Conservation (phyloP, 2,113 vertebrate genomes). For the Perca fluviatilis region DNA sequence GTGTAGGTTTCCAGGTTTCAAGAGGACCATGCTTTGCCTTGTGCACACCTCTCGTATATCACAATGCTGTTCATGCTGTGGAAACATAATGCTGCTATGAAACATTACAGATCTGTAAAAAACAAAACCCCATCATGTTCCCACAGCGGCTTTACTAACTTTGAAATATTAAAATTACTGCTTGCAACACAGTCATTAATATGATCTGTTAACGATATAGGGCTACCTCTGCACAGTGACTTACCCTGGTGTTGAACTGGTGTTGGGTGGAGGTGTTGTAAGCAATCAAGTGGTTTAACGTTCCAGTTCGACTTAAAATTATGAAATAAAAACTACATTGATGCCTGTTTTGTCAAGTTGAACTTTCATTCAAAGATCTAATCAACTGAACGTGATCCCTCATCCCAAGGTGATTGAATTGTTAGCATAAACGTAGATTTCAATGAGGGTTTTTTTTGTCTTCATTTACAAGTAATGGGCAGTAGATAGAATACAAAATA, state of each 20-base stretch:
- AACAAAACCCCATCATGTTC: not conserved
- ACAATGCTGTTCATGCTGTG: not conserved
- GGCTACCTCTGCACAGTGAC: conserved; percentile 49
- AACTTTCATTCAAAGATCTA: not conserved
- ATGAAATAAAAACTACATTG: not conserved
- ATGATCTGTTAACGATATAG: conserved; percentile 13
- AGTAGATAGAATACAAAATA: too few species aligned
- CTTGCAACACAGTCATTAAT: conserved; percentile 27
- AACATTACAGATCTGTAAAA: not conserved
- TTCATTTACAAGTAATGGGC: too few species aligned
- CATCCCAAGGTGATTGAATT: not conserved
- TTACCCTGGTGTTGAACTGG: not conserved
- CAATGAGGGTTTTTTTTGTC: not conserved
- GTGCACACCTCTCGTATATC: not conserved
- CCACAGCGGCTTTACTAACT: conserved; percentile 33
- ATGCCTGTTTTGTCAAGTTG: not conserved
- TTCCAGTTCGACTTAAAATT: conserved; percentile 1
- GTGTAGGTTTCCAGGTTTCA: not conserved
- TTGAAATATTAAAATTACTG: conserved; percentile 6
- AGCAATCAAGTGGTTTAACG: not conserved
- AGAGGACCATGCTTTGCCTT: conserved; percentile 48
- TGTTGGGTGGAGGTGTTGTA: not conserved
- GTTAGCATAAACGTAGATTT: not conserved
- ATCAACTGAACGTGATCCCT: not conserved
- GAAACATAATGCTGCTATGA: not conserved